A percentile compares a stretch with the other conserved stretches of the same genome.
Conservation (phyloP, 2,797 vertebrate genomes). For the Gobionotothen gibberifrons region DNA sequence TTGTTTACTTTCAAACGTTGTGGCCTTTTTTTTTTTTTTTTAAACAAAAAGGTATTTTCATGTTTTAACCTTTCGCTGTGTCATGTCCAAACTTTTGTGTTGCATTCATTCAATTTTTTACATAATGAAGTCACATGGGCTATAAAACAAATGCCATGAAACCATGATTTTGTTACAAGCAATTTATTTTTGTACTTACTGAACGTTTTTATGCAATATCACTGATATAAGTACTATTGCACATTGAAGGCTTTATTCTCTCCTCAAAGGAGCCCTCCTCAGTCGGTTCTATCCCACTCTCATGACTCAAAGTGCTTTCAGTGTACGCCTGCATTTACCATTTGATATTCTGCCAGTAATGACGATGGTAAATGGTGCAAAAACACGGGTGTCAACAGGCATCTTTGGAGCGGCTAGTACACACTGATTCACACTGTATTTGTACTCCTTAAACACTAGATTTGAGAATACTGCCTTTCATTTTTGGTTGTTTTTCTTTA, state of each 20-base stretch:
- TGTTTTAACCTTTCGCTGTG: conserved; percentile 49
- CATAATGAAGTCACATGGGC: conserved; percentile 58
- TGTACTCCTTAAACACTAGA: conserved; percentile 48
- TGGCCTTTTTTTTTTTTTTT: conserved; percentile 70
- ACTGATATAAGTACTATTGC: conserved; percentile 67
- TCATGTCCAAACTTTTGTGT: conserved; percentile 58
- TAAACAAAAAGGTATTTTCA: conserved; percentile 52
- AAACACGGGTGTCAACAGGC: conserved; percentile 46
- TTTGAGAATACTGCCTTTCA: conserved; percentile 68
- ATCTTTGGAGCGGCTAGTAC: conserved; percentile 47
- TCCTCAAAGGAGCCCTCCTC: conserved; percentile 68
- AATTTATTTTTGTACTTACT: conserved; percentile 84
- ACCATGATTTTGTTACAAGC: conserved; percentile 82
- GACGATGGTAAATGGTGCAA: conserved; percentile 60
- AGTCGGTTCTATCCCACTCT: conserved; percentile 52
- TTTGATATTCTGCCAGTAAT: conserved; percentile 51
- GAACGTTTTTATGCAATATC: conserved; percentile 79
- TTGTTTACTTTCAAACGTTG: conserved; percentile 58
- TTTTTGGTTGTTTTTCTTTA: conserved; percentile 48
- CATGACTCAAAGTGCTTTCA: conserved; percentile 73
- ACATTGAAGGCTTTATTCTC: conserved; percentile 75
- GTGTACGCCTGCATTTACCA: conserved; percentile 66
- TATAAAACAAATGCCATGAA: conserved; percentile 74
- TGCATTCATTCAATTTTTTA: conserved; percentile 67
- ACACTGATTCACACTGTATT: conserved; percentile 29